phyloP scores from a whole-genome alignment of 2,797 vertebrate genomes.

The Crocodylus rhombifer region DNA sequence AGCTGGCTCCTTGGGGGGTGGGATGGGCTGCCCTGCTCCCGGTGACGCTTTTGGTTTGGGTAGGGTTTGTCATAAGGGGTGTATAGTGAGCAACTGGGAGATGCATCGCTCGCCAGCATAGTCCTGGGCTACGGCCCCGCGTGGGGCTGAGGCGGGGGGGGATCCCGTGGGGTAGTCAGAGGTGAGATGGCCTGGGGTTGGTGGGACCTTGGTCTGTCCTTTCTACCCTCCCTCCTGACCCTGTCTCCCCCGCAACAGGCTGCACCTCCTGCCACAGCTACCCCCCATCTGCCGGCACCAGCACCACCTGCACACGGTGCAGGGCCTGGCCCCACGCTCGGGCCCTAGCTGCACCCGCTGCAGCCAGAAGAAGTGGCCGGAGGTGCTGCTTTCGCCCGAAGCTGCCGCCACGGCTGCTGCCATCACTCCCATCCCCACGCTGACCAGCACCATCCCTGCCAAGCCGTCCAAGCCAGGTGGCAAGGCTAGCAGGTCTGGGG shows the following conservation, averaged over 20 bases:
- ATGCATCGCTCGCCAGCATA: not conserved
- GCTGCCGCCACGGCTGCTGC: slow-evolving; percentile 62
- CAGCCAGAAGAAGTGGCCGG: slow-evolving; percentile 94
- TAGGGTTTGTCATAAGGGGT: not conserved
- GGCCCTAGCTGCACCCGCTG: slow-evolving; percentile 91
- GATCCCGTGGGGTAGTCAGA: not conserved
- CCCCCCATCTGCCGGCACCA: slow-evolving; percentile 88
- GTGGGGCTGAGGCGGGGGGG: not conserved
- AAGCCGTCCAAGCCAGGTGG: slow-evolving; percentile 2
- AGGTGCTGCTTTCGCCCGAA: slow-evolving; percentile 78
- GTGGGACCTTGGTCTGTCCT: not conserved
- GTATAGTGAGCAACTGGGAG: not conserved
- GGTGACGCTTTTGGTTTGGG: not conserved
- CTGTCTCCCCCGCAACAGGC: slow-evolving; percentile 53
- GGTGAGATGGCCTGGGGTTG: not conserved
- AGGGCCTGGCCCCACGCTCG: slow-evolving; percentile 83
- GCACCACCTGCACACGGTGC: slow-evolving; percentile 95
- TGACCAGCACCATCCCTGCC: slow-evolving; percentile 67
- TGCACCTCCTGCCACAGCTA: slow-evolving; percentile 85
- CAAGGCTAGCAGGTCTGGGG: slow-evolving; percentile 75
- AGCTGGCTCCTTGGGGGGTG: not conserved
- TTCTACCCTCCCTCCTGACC: not conserved
- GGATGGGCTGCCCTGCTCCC: not conserved
- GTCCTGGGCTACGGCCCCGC: not conserved
- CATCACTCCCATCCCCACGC: slow-evolving; percentile 28